Conservation (phyloP, 1,140 invertebrate species). For the Arion vulgaris region DNA sequence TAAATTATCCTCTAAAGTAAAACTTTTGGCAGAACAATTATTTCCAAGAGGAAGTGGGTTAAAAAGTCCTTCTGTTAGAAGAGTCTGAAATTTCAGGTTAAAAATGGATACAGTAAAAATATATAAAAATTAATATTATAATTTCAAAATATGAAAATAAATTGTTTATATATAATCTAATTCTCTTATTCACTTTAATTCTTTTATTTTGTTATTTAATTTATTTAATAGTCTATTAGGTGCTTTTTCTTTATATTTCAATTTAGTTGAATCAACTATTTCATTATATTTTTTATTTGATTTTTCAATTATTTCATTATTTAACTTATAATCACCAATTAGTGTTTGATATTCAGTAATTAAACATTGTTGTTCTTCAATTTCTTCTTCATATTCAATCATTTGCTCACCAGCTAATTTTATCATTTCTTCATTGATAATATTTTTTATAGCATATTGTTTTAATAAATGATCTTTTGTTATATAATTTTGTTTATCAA, state of each 20-base stretch:
- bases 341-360: not conserved
- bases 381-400: constrained; percentile 15
- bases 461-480: constrained; percentile 13
- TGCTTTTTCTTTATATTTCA: not conserved
- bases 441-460: constrained; percentile 1
- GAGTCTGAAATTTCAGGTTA: too few species aligned
- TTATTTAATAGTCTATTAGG: not conserved
- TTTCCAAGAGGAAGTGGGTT: not conserved
- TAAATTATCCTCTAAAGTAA: not conserved
- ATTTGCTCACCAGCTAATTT: constrained; percentile 11
- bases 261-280: not conserved
- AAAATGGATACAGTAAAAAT: constrained; percentile 8
- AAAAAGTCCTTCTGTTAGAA: not conserved
- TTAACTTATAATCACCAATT: constrained; percentile 4
- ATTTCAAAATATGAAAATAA: constrained; percentile 11
- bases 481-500: not conserved
- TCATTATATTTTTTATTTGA: constrained; percentile 13
- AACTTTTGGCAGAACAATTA: too few species aligned
- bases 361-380: not conserved
- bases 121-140: not conserved
- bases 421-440: constrained; percentile 4
- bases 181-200: not conserved
- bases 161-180: not conserved
- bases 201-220: constrained; percentile 12
- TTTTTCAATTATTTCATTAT: constrained; percentile 9